These are phyloP conservation scores for Amphipoea oculea DNA, from an alignment of 2,888 invertebrate genomes.

Conservation along the genomic window DNA sequence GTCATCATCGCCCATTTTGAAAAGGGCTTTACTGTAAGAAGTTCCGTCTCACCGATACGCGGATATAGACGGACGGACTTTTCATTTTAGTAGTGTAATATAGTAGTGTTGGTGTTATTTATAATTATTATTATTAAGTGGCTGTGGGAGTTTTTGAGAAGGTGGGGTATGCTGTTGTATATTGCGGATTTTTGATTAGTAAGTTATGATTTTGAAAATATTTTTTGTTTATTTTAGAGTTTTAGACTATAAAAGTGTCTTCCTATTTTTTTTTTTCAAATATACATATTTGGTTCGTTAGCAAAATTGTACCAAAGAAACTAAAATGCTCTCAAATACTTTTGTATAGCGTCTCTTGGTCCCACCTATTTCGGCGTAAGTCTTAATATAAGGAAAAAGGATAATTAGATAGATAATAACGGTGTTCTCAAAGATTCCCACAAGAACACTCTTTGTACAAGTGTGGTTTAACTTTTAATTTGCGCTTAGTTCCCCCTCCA, in stretches of 20 bases:
- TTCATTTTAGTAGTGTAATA: constrained; percentile 77
- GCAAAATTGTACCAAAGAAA: constrained; percentile 24
- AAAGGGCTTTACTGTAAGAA: constrained; percentile 89
- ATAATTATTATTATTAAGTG: constrained; percentile 67
- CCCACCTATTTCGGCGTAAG: constrained; percentile 40
- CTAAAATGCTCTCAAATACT: constrained; percentile 7
- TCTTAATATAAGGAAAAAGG: constrained; percentile 38
- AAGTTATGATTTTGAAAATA: background rate
- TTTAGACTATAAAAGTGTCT: background rate
- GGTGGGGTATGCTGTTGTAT: constrained; percentile 50
- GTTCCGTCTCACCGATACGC: constrained; percentile 86
- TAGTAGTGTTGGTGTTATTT: constrained; percentile 71
- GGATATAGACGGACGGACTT: constrained; percentile 85
- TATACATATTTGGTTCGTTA: background rate
- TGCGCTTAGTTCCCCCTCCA: constrained; percentile 71
- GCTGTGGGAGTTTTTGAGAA: constrained; percentile 68
- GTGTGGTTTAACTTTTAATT: constrained; percentile 64
- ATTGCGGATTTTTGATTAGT: constrained; percentile 39
- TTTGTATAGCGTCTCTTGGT: constrained; percentile 13
- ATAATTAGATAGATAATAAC: constrained; percentile 24
- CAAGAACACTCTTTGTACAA: constrained; percentile 47
- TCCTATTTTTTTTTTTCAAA: background rate
- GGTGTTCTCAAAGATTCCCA: constrained; percentile 57
- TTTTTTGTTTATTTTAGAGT: background rate
- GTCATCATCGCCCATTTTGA: constrained; percentile 89